Evolutionary conservation across 2,797 vertebrate species (phyloP), one percentile per base, ranked within the genome.

Genomic region (Phoebastria nigripes): DNA sequence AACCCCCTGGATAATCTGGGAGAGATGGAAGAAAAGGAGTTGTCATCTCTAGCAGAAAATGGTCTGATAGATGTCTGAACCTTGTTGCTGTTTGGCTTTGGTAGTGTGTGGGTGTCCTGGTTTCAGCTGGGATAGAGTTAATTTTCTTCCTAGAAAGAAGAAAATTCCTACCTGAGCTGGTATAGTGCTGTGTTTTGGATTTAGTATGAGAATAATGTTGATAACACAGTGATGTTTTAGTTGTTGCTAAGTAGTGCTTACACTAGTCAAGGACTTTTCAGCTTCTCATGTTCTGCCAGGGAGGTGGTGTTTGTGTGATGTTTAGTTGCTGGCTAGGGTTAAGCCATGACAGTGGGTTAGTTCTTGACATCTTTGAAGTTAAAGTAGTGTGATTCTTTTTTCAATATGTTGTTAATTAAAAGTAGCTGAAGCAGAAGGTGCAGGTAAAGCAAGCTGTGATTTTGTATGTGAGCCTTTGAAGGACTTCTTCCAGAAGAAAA

Each of bases 71-170:
- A 15, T 15, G 9, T 21, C 46, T 52, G n/a, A 74, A 39, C 15
- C 8, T 41, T 12, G 3, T 7, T 81, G 42, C 22, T 84, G 2
- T 24, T 61, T 54, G n/a, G 4, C 15, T 85, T 80, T 49, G 15
- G 42, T 37, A 35, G 31, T 1, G 2, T 0, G 0, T 15, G 16
- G 37, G 37, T 37, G 37, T 37, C 37, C 37, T 37, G 37, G 37
- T 37, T 37, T 37, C 37, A 37, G 37, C 37, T 37, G 37, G 37
- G 37, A 37, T 37, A 37, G 37, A 37, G 37, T 37, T 37, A 37
- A 37, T 37, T 37, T 37, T 37, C 37, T 37, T 37, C 37, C 37
- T 37, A 37, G 37, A 8, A 35, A 35, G 35, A 35, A 35, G 35
- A 35, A 35, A 35, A 35, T 35, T 35, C 35, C 35, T 35, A 35